A percentile compares a stretch with the other conserved stretches of the same genome.
phyloP scores from a whole-genome alignment of 2,113 vertebrate genomes.

The Poicephalus gulielmi region DNA sequence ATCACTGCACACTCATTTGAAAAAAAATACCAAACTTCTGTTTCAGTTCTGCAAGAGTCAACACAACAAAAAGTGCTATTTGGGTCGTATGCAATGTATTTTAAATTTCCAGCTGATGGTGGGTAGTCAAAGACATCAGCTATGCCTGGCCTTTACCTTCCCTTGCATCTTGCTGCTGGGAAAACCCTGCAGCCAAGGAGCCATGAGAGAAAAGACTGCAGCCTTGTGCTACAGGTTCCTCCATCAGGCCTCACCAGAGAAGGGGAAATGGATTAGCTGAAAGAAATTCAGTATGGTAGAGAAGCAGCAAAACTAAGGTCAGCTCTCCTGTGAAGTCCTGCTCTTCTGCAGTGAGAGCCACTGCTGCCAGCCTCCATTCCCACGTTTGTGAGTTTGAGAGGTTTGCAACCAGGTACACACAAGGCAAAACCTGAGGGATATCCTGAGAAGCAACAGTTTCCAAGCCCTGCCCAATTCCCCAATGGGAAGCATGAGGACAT shows the following conservation, averaged over 20 bases:
- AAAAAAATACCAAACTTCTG: not conserved
- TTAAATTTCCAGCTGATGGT: not conserved
- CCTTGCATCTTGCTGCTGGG: not conserved
- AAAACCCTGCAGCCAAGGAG: not conserved
- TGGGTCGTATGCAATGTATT: not conserved
- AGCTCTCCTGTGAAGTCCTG: not conserved
- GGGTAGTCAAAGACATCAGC: not conserved
- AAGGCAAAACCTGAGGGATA: not conserved
- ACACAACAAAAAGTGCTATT: not conserved
- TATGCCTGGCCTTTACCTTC: not conserved
- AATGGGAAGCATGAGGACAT: not conserved
- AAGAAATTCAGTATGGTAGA: not conserved
- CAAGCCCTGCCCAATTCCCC: not conserved
- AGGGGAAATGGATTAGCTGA: not conserved
- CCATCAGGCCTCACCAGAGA: not conserved
- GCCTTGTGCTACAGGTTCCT: not conserved
- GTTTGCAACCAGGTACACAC: not conserved
- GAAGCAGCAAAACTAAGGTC: not conserved
- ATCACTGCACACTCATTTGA: not conserved
- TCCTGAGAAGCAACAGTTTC: not conserved
- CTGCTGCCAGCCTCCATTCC: not conserved
- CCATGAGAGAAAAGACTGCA: not conserved
- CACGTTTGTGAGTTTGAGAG: fast-evolving
- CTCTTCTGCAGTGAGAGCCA: not conserved
- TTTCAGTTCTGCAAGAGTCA: not conserved